A percentile compares a stretch with the other conserved stretches of the same genome.
Conservation (phyloP, 1,140 invertebrate species). For the Caenorhabditis remanei region DNA sequence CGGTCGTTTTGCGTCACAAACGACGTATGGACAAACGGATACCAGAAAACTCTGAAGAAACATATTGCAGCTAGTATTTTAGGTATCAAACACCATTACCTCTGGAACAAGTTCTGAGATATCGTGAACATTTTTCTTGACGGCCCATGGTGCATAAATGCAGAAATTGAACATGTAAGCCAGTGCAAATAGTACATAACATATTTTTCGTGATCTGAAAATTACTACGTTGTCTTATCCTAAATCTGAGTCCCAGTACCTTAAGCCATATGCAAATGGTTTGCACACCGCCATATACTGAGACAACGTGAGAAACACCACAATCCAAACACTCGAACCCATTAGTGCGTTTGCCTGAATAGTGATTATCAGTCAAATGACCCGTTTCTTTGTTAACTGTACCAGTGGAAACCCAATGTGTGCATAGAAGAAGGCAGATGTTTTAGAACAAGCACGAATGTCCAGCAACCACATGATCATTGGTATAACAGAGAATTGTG, state of each 20-base stretch:
- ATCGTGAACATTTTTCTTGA: slow-evolving; percentile 73
- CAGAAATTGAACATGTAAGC: slow-evolving; percentile 75
- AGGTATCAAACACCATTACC: slow-evolving; percentile 55
- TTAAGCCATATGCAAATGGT: slow-evolving; percentile 67
- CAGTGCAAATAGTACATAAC: slow-evolving; percentile 69
- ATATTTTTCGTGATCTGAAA: slow-evolving; percentile 65
- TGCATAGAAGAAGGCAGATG: slow-evolving; percentile 76
- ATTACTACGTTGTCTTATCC: no score
- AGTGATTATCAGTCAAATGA: background rate
- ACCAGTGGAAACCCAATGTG: slow-evolving; percentile 77
- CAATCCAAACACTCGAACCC: slow-evolving; percentile 77
- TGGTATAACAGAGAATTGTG: slow-evolving; percentile 77
- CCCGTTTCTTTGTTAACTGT: background rate
- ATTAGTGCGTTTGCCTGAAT: slow-evolving; percentile 77
- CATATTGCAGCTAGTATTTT: background rate
- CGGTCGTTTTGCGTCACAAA: slow-evolving; percentile 57
- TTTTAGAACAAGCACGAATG: slow-evolving; percentile 71
- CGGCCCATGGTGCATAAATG: slow-evolving; percentile 77
- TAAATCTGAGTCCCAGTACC: slow-evolving; percentile 18
- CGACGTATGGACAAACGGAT: slow-evolving; percentile 58
- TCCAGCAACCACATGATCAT: slow-evolving; percentile 77
- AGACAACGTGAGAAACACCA: slow-evolving; percentile 76
- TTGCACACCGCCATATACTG: slow-evolving; percentile 76
- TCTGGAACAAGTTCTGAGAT: slow-evolving; percentile 54
- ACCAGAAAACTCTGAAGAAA: slow-evolving; percentile 26